Base-by-base conservation (phyloP, 2,888 invertebrate genomes). In the Heliconius cydno region DNA sequence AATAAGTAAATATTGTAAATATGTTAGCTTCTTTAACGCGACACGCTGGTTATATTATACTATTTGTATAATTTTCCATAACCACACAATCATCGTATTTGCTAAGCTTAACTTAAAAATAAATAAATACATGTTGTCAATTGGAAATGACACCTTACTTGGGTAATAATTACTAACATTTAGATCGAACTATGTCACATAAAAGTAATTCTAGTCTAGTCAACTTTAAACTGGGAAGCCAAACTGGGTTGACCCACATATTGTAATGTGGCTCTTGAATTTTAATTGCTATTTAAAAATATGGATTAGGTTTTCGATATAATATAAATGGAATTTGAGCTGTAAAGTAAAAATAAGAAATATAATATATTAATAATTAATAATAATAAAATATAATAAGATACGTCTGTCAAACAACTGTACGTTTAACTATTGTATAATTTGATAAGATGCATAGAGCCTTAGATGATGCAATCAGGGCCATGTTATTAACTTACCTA, bases 211-310 rank as follows among this genome's bases (percentile, higher is more conserved):
- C 75, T 80, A 76, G 72, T 81, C 74, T 76, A 75, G 80, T 76
- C 72, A 73, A 63, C 80, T 80, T 76, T 76, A 76, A 73, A 79
- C 76, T 68, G 72, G 30, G 71, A 76, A 87, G 87, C 87, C 86
- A 88, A 78, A 89, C 86, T 86, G 83, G 85, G 85, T 85, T 91
- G 91, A 91, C 91, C 90, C 87, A 91, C 86, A 90, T 90, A 87
- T 86, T 90, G 87, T 78, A 89, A 89, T 87, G 88, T 86, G 87
- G 86, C 86, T 86, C 86, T 90, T 88, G 87, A 92, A 90, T 91
- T 91, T 90, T 90, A 91, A 91, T 90, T 88, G 87, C 86, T 85
- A 85, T 88, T 88, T 83, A 83, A 85, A 80, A 77, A 52, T 66
- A 63, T 80, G 46, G 57, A 71, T 38, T 76, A 68, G n/a, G 52